A percentile compares a stretch with the other conserved stretches of the same genome.
phyloP scores from a whole-genome alignment of 1,140 invertebrate genomes.

The Pseudomyrmex flavicornis region DNA sequence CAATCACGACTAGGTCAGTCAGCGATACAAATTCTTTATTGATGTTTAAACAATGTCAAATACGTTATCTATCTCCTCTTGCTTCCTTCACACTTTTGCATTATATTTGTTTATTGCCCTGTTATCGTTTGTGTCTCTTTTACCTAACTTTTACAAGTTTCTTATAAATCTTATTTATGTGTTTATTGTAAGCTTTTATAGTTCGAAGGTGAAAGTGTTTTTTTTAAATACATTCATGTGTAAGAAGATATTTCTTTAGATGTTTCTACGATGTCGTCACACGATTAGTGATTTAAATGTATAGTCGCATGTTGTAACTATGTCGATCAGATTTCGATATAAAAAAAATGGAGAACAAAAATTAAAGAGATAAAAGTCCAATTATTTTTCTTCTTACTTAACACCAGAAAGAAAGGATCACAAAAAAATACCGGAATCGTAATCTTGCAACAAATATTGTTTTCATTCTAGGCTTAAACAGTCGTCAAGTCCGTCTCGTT shows the following conservation, averaged over 20 bases:
- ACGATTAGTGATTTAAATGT: too few species aligned
- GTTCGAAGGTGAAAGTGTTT: not conserved
- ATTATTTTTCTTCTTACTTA: not conserved
- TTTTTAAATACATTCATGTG: too few species aligned
- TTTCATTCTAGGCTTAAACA: constrained; percentile 86
- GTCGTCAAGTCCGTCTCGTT: constrained; percentile 87
- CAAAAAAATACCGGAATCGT: constrained; percentile 32
- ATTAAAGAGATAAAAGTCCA: not conserved
- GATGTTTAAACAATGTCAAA: constrained; percentile 65
- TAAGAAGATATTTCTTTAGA: too few species aligned
- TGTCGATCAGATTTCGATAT: not conserved
- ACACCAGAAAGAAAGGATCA: not conserved
- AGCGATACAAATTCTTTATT: constrained; percentile 58
- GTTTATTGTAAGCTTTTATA: not conserved
- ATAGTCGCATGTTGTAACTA: not conserved
- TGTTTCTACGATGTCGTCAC: not conserved
- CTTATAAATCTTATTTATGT: not conserved
- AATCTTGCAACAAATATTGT: constrained; percentile 72
- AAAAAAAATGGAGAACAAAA: not conserved
- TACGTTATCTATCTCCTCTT: constrained; percentile 13
- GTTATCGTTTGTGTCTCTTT: not conserved
- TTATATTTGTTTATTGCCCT: not conserved
- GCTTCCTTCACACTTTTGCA: constrained; percentile 3
- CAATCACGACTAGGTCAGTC: constrained; percentile 77
- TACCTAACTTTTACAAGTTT: constrained; percentile 2